A percentile compares a stretch with the other conserved stretches of the same genome.
These are phyloP conservation scores for Nephila pilipes DNA, from an alignment of 1,140 invertebrate species.

Conservation along the genomic window DNA sequence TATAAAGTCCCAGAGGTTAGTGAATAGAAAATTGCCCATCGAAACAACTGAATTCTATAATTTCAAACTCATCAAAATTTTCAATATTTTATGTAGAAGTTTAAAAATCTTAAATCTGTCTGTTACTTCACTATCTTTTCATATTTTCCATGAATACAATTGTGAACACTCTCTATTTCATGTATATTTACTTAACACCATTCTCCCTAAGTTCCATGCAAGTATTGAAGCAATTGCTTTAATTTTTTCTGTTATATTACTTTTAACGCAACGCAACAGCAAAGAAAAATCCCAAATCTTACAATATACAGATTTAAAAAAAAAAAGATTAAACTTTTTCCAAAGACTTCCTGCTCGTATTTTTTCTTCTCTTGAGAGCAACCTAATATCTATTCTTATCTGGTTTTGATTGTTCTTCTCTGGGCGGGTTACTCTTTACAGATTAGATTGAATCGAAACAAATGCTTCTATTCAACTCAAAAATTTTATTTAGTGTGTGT, in stretches of 20 bases:
- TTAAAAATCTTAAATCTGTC: no score
- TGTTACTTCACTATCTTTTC: no score
- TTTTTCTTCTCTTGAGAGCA: not conserved
- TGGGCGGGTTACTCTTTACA: not conserved
- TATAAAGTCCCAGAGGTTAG: no score
- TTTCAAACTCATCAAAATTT: no score
- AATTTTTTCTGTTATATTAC: not conserved
- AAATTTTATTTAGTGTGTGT: not conserved
- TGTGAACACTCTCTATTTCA: no score
- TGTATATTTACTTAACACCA: not conserved
- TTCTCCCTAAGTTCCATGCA: not conserved
- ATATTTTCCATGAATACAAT: no score
- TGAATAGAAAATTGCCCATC: no score
- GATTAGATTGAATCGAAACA: constrained; percentile 28
- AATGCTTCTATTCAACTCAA: not conserved
- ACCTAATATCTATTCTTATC: constrained; percentile 1
- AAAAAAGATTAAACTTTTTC: not conserved
- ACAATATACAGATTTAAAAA: not conserved
- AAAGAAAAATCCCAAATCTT: not conserved
- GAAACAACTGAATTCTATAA: no score
- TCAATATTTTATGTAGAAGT: no score
- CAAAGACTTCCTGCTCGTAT: not conserved
- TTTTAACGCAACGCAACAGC: not conserved
- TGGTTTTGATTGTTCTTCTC: not conserved
- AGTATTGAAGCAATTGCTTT: not conserved